Conservation (phyloP, 2,888 invertebrate genomes). For the Archips xylosteana region DNA sequence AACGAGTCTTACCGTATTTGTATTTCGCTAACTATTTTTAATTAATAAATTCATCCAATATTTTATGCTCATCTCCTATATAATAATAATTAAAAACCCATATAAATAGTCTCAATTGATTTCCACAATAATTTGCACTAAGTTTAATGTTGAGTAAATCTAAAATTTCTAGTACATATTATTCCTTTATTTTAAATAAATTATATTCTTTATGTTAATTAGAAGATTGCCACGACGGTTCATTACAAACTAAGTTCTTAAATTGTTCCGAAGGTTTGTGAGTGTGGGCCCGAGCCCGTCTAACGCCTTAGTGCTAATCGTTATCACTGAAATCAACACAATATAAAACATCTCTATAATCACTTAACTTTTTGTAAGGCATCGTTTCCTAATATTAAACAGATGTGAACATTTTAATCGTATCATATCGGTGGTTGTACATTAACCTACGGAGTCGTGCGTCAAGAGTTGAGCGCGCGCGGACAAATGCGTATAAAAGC, state of each 20-base stretch:
- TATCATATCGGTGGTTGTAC: conserved; percentile 78
- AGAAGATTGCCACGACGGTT: conserved; percentile 82
- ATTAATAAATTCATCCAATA: conserved; percentile 86
- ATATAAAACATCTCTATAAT: conserved; percentile 82
- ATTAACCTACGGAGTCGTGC: conserved; percentile 67
- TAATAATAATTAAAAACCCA: conserved; percentile 85
- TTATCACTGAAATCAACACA: conserved; percentile 83
- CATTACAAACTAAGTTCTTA: conserved; percentile 84
- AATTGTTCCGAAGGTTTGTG: conserved; percentile 81
- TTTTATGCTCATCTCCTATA: conserved; percentile 83
- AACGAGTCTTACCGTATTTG: conserved; percentile 84
- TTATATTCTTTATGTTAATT: conserved; percentile 84
- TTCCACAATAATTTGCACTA: conserved; percentile 85
- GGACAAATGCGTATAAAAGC: conserved; percentile 47
- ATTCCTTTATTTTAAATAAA: conserved; percentile 83
- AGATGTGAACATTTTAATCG: conserved; percentile 73
- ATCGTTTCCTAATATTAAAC: conserved; percentile 83
- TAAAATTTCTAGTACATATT: conserved; percentile 85
- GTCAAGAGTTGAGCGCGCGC: conserved; percentile 45
- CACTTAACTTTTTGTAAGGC: conserved; percentile 83
- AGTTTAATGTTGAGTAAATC: conserved; percentile 85
- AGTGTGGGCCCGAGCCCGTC: conserved; percentile 67
- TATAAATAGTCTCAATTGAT: conserved; percentile 85
- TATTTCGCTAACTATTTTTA: conserved; percentile 86
- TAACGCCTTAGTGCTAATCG: conserved; percentile 74